Percentiles rank a stretch among this genome's conserved stretches.
Conservation (phyloP, 2,797 vertebrate genomes). For the Sylvilagus floridanus region DNA sequence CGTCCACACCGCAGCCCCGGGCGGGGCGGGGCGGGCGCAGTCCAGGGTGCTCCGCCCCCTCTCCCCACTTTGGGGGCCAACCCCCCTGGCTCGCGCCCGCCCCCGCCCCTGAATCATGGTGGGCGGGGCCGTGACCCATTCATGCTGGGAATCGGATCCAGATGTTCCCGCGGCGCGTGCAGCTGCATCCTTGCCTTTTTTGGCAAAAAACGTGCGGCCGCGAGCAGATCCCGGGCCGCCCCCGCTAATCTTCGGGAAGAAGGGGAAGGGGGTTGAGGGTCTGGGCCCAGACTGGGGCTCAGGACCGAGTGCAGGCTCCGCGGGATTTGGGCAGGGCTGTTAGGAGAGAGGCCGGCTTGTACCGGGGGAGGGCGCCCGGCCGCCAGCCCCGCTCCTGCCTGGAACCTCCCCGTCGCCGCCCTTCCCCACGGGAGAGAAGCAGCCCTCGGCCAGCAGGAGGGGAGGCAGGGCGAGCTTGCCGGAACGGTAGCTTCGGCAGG, state of each 20-base stretch:
- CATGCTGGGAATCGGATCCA: slow-evolving; percentile 92
- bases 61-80: slow-evolving; percentile 68
- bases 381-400: neutral
- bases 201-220: slow-evolving; percentile 89
- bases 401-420: slow-evolving; percentile 35
- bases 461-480: neutral
- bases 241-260: slow-evolving; percentile 76
- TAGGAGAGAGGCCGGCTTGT: neutral
- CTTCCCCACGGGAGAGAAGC: neutral
- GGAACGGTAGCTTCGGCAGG: slow-evolving; percentile 25
- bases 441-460: slow-evolving; percentile 7
- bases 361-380: neutral
- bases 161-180: slow-evolving; percentile 88
- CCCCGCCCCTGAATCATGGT: slow-evolving; percentile 72
- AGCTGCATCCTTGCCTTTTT: slow-evolving; percentile 92
- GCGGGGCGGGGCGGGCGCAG: neutral
- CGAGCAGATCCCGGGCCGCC: slow-evolving; percentile 84
- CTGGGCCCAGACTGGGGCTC: slow-evolving; percentile 55
- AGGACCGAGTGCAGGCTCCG: neutral
- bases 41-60: slow-evolving; percentile 68
- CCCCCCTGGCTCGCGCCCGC: slow-evolving; percentile 74
- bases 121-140: slow-evolving; percentile 87
- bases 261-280: slow-evolving; percentile 71
- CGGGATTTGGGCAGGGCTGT: neutral
- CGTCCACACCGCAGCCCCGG: neutral